Conservation (phyloP, 1,140 invertebrate species). For the Drosophila nebulosa region DNA sequence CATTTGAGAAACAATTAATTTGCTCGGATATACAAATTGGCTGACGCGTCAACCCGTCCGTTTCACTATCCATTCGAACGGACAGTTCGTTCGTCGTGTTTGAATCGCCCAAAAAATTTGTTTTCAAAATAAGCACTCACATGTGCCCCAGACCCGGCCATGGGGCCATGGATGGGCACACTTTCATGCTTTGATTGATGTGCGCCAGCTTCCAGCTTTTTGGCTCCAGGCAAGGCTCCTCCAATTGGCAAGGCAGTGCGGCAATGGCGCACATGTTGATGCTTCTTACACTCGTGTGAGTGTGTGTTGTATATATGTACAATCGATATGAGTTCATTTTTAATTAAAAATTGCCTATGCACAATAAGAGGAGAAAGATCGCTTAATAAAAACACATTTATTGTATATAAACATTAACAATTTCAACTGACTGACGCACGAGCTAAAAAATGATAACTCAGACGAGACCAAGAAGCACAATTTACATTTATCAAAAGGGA, state of each 20-base stretch:
- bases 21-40: conserved; percentile 49
- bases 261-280: conserved; percentile 36
- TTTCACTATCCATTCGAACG: conserved; percentile 17
- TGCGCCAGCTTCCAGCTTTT: conserved; percentile 22
- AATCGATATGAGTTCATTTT: conserved; percentile 63
- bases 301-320: neutral
- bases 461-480: neutral
- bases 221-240: neutral
- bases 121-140: conserved; percentile 68
- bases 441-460: conserved; percentile 44
- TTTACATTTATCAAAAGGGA: neutral
- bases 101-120: conserved; percentile 40
- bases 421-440: conserved; percentile 38
- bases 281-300: neutral
- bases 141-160: conserved; percentile 42
- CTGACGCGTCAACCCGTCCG: conserved; percentile 7
- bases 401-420: neutral
- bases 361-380: conserved; percentile 6
- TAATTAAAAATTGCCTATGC: conserved; percentile 63
- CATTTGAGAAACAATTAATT: conserved; percentile 75
- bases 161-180: conserved; percentile 55
- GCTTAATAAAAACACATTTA: neutral
- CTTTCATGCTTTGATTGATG: conserved; percentile 63
- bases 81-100: conserved; percentile 21
- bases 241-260: neutral